Conservation (phyloP, 2,888 invertebrate species). For the Malachius bipustulatus region DNA sequence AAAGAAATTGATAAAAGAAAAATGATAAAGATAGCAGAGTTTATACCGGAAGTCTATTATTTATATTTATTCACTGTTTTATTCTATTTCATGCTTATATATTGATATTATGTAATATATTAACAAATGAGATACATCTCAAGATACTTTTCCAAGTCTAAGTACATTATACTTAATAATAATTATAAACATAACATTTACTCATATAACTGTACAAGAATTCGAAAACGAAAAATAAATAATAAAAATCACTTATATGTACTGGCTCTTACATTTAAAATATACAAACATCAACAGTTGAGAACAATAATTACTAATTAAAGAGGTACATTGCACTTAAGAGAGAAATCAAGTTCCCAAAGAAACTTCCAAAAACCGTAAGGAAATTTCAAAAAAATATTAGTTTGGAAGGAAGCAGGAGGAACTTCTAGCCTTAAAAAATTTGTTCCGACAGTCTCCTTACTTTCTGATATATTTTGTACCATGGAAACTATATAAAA, state of each 20-base stretch:
- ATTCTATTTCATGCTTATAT: too few relatives aligned
- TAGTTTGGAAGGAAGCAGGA: too few relatives aligned
- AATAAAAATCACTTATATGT: conserved; percentile 36
- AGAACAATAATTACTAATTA: conserved; percentile 29
- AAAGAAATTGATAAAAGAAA: neutral
- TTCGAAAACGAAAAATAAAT: conserved; percentile 32
- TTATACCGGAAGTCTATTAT: neutral
- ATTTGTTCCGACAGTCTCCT: too few relatives aligned
- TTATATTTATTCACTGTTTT: too few relatives aligned
- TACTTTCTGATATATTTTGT: too few relatives aligned
- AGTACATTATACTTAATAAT: conserved; percentile 4
- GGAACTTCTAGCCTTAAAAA: too few relatives aligned
- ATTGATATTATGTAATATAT: conserved; percentile 2
- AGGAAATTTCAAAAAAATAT: too few relatives aligned
- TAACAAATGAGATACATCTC: neutral
- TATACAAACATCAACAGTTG: conserved; percentile 39
- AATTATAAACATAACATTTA: conserved; percentile 17
- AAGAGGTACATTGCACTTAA: conserved; percentile 32
- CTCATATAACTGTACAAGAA: conserved; percentile 30
- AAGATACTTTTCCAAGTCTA: conserved; percentile 3
- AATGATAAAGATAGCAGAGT: neutral
- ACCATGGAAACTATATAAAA: too few relatives aligned
- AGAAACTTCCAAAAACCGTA: too few relatives aligned
- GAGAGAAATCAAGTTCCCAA: too few relatives aligned
- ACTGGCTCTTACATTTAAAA: conserved; percentile 40